A percentile compares a stretch with the other conserved stretches of the same genome.
Conservation (phyloP, 2,888 invertebrate genomes). For the Calliscelio sp. region DNA sequence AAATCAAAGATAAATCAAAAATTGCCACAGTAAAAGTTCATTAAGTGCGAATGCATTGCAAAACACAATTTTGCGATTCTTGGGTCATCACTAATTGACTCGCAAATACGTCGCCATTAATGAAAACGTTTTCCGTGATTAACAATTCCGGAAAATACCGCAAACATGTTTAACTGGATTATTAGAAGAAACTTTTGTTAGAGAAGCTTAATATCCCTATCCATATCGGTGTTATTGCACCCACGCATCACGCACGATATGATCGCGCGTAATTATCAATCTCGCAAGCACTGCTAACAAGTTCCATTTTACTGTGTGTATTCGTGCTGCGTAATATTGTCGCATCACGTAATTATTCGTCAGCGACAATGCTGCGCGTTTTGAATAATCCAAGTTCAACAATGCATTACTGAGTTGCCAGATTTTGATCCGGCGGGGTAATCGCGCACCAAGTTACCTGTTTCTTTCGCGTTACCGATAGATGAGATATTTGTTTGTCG, state of each 20-base stretch:
- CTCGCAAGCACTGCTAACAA: conserved; percentile 44
- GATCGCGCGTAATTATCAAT: conserved; percentile 63
- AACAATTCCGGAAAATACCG: too few species aligned
- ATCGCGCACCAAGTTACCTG: conserved; percentile 39
- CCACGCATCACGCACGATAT: conserved; percentile 36
- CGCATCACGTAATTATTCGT: conserved; percentile 62
- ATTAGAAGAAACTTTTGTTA: too few species aligned
- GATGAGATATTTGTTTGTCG: conserved; percentile 41
- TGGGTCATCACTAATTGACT: too few species aligned
- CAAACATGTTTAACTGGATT: too few species aligned
- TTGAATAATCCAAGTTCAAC: conserved; percentile 66
- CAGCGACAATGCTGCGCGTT: conserved; percentile 55
- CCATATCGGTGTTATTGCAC: conserved; percentile 21
- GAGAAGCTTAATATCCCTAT: too few species aligned
- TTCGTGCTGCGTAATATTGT: conserved; percentile 54
- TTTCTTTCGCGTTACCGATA: conserved; percentile 44
- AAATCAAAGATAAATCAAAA: too few species aligned
- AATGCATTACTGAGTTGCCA: conserved; percentile 57
- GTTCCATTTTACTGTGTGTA: conserved; percentile 62
- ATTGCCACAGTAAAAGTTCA: too few species aligned
- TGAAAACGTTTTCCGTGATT: too few species aligned
- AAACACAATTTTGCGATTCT: too few species aligned
- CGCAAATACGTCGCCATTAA: too few species aligned
- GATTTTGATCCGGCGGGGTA: conserved; percentile 52
- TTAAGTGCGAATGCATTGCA: too few species aligned